Base-by-base conservation (phyloP, 2,113 vertebrate genomes). In the Platichthys stellatus region DNA sequence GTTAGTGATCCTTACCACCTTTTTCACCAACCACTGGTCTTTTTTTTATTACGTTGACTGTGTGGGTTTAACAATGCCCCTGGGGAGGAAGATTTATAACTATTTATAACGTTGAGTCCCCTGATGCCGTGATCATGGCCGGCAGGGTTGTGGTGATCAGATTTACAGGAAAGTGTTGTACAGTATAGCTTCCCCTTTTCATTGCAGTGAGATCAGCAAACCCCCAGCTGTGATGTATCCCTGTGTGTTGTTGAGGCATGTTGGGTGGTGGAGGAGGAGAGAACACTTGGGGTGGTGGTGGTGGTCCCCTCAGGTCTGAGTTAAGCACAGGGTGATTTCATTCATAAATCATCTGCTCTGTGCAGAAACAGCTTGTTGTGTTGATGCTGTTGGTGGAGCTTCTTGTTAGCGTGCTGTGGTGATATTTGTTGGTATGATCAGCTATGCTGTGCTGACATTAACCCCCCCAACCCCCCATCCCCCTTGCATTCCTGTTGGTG, bases 401-500 rank as follows among this genome's bases (percentile, higher is more conserved):
- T 51, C 47, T 40, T 2, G 8, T 53, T 8, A 72, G 26, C 9
- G 57, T 51, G 59, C 24, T 69, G 69, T 54, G 63, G 21, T 64
- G 35, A 28, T 80, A 60, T 87, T 80, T 77, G 75, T 82, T 79
- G 72, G 72, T 83, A 70, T 88, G 69, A 89, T 90, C 72, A 66
- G 24, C 70, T 58, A 62, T 60, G 10, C 40, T 47, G 53, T 47
- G 70, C 70, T 79, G 74, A 83, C 77, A 76, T 84, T 60, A 81
- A 64, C 51, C 83, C 85, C 51, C 28, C 69, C 73, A 78, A 82
- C 31, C 31, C 56, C 47, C 47, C 47, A 15, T 4, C 47, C 17
- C 47, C 64, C 24, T 24, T 54, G 60, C 68, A 74, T 88, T 85
- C 71, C 83, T 81, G 67, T 78, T 80, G 49, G 69, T 76, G 47